Evolutionary conservation across 2,888 invertebrate genomes (phyloP), one percentile per base, ranked within the genome.

Genomic region (Bugula neritina): DNA sequence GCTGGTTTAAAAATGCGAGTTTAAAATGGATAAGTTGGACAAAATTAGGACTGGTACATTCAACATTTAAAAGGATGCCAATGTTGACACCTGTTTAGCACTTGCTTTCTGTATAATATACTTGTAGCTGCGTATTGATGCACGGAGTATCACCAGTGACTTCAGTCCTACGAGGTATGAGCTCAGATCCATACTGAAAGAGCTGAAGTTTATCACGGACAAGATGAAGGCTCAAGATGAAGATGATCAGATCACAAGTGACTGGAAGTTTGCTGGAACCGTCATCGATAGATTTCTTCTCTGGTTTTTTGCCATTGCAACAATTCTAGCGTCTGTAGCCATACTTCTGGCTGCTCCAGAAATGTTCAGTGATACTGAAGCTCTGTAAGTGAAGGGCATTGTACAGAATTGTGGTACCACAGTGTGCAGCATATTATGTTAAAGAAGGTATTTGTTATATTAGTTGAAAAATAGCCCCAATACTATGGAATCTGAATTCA

Each of bases 211-310:
- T 88, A 93, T 94, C 86, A 94, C 94, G 82, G 91, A 92, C 87
- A 90, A 94, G 88, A 90, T 96, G 88, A 91, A 93, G 86, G 92
- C 92, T 86, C 94, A 94, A 85, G 96, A 97, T 87, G 92, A 94
- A 86, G 91, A 92, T 83, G 90, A 91, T 86, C 93, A 93, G 87
- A 89, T 94, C 77, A 93, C 93, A 80, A 93, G 92, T 86, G 96
- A 97, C 85, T 96, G 96, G 96, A 95, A 94, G 85, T 97, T 96
- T 85, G 96, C 96, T 73, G 96, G 95, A 77, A 94, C 96, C 93
- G 96, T 96, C 84, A 94, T 97, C 84, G 97, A 97, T 87, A 90
- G 93, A 90, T 90, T 95, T 87, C 96, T 96, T 87, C 89, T 97
- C 86, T 92, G 93, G 87, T 90, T 94, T 84, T 97, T 96, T 88